Percentiles rank a stretch among this genome's conserved stretches.
These are phyloP conservation scores for Xestia sexstrigata DNA, from an alignment of 2,888 invertebrate species.

Conservation along the genomic window DNA sequence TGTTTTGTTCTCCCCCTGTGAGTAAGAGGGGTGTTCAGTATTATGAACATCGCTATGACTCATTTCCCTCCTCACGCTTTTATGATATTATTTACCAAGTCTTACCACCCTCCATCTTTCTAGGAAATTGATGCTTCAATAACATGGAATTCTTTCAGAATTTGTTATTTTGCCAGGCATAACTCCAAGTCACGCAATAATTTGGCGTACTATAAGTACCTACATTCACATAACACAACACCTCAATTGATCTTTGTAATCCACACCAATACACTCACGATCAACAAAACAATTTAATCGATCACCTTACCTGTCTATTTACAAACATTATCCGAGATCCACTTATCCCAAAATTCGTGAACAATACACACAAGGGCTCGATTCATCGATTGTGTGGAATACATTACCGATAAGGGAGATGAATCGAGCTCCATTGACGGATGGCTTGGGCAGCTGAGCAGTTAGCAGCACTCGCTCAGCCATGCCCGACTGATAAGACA, in stretches of 20 bases:
- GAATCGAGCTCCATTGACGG: conserved; percentile 62
- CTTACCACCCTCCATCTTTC: conserved; percentile 9
- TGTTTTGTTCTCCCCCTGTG: conserved; percentile 1
- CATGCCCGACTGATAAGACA: conserved; percentile 54
- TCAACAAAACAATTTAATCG: conserved; percentile 34
- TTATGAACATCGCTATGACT: conserved; percentile 16
- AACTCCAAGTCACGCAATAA: neutral
- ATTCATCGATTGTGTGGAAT: conserved; percentile 58
- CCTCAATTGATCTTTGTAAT: conserved; percentile 5
- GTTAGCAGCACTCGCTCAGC: conserved; percentile 52
- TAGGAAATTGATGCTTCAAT: neutral
- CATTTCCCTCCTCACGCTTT: conserved; percentile 15
- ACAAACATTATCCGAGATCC: conserved; percentile 39
- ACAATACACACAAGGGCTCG: conserved; percentile 46
- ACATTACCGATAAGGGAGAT: conserved; percentile 67
- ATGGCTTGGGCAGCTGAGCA: conserved; percentile 39
- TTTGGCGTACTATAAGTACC: neutral
- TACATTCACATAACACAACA: neutral
- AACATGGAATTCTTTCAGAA: neutral
- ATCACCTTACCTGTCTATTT: conserved; percentile 40
- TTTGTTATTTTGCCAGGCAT: neutral
- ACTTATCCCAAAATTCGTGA: conserved; percentile 55
- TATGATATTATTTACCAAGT: conserved; percentile 2
- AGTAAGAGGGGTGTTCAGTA: conserved; percentile 6
- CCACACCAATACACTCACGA: neutral